Base-by-base conservation (phyloP, 2,113 vertebrate genomes). In the Chloroceryle aenea region DNA sequence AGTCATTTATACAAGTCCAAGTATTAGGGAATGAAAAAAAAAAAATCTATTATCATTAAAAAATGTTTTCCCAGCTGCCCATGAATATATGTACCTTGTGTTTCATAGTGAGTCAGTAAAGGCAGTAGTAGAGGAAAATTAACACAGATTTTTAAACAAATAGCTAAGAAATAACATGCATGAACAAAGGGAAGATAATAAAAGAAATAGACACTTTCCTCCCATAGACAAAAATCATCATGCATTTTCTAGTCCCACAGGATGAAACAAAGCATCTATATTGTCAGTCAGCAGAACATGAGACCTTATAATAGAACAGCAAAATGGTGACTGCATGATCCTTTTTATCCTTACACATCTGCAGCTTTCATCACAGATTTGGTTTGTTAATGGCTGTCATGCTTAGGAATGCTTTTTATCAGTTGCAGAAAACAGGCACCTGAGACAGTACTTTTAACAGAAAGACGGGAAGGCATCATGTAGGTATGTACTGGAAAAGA, bases 41-140 rank as follows among this genome's bases (percentile, higher is more conserved):
- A 32, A 22, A 1, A 26, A 22, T 0, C 29, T 19, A 27, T 40
- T 53, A 61, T 7, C 0, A 32, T 43, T 20, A 20, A 77, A 67
- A 80, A 73, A 43, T 26, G 14, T 10, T 84, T 77, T 48, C 18
- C 55, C 2, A 1, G 8, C n/a, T 72, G 9, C 12, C 13, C 6
- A 23, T 29, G 20, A 45, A n/a, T 38, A 76, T 27, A 59, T 25
- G 13, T 6, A 45, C 18, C 22, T 56, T 34, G 2, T 25, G 14
- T 76, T 86, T 80, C 26, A 14, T 3, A 56, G 20, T 4, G 1
- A 72, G 6, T 14, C 20, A 34, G 34, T 27, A 61, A 72, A 91
- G 62, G 21, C 7, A 66, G n/a, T 29, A 81, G 80, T 13, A 43
- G 0, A 48, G 26, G 13, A 74, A 64, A 52, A 3, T 29, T 13